Base-by-base conservation (phyloP, 2,113 vertebrate species). In the Pyxicephalus adspersus region DNA sequence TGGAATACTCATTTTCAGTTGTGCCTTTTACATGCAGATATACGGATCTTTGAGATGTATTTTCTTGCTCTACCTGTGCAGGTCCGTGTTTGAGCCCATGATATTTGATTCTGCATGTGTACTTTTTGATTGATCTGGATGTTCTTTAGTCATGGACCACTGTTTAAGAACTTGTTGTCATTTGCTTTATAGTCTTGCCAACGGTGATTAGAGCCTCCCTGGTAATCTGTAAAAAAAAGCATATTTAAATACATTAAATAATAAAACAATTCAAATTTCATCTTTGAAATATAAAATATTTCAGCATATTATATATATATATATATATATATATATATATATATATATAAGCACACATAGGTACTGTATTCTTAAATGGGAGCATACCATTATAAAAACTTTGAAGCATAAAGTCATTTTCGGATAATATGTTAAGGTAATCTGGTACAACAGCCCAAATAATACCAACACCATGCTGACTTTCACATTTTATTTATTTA, bases 1-100 rank as follows among this genome's bases (percentile, higher is more conserved):
- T 0, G 92, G 91, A 54, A 87, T 26, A 26, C 86, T 94, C 94
- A 94, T 94, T 74, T 86, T 90, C 65, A 74, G 77, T 68, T 63
- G 84, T 85, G 52, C 25, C 45, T 73, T 55, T 81, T 50, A 73
- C 38, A 73, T 11, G 68, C 31, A 64, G 25, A 23, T 64, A 55
- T 9, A 29, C 54, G 31, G 19, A 52, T 19, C 38, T 29, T 52
- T 54, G 16, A 54, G 25, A 63, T 23, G 63, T 20, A n/a, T 29
- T 52, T 45, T 77, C 7, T 51, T 77, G 1, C 5, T 20, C 64
- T 65, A 65, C 16, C 23, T 45, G 50, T 25, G 22, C 26, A 58
- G 51, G 55, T 23, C 38, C 29, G 52, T 65, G 16, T 38, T 57
- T 13, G 58, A 55, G 45, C 28, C 31, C 75, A 65, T 58, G 29